Evolutionary conservation across 2,888 invertebrate species (phyloP), one percentile per base, ranked within the genome.

Genomic region (Arctia plantaginis): DNA sequence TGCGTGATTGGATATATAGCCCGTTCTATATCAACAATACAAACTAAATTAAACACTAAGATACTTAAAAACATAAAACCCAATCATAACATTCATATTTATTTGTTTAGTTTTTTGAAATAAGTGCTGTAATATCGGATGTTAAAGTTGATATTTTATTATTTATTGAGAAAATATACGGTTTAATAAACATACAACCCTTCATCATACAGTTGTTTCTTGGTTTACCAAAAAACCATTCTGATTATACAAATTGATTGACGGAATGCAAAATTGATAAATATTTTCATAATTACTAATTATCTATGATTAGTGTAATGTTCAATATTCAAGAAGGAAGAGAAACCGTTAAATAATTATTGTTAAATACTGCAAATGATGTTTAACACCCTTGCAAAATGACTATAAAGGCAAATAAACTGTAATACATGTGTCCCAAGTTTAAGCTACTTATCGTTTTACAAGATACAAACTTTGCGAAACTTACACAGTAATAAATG

Each of bases 381-480:
- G 15, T 15, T 27, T 27, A 27, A 27, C 15, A 27, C n/a, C 12
- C 18, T 13, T 62, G 62, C 27, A 62, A 30, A 30, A 15, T 30
- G 62, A 15, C 15, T 18, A 13, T 30, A 62, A 30, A 30, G 62
- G 30, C 4, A 30, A 30, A 47, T 18, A 47, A 47, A 47, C 47
- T 47, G 47, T 47, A 30, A 30, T 30, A 62, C 27, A 62, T 18
- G 62, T 62, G 0, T 15, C 59, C 6, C 12, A 67, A 67, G 44
- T 67, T 30, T 33, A 33, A 67, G 30, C 47, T 13, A 33, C 33
- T 30, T 47, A 67, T 30, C 47, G 47, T 44, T 33, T 30, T 6
- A 67, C 30, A 23, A 67, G 67, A 23, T 67, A 67, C 67, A 67
- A 67, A 67, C 10, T 30, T 35, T 66, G 33, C 33, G 51, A 23